These are phyloP conservation scores for Champsocephalus esox DNA, from an alignment of 2,797 vertebrate species.

Conservation along the genomic window DNA sequence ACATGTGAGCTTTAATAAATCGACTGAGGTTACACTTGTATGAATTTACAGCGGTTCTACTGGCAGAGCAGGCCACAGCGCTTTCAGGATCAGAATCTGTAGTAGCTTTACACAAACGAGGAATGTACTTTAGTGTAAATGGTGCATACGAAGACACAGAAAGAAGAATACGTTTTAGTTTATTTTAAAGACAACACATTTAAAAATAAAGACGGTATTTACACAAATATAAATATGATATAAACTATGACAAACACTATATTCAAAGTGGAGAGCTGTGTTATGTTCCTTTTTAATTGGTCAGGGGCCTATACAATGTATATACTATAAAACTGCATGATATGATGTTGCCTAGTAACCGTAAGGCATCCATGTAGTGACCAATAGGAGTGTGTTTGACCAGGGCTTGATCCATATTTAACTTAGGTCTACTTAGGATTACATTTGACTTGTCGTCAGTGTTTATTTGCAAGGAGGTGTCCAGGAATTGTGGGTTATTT, in stretches of 20 bases:
- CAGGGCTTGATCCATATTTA: background rate
- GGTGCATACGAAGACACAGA: no score
- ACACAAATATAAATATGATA: no score
- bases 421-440: no score
- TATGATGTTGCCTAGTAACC: slow-evolving; percentile 45
- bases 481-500: background rate
- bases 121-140: no score
- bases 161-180: no score
- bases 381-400: slow-evolving; percentile 14
- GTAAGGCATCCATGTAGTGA: slow-evolving; percentile 2
- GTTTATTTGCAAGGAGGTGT: background rate
- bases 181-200: no score
- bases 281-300: slow-evolving; percentile 15
- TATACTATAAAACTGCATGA: background rate
- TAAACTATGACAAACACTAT: no score
- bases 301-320: background rate
- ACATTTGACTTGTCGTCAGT: slow-evolving; percentile 12
- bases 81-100: no score
- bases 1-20: background rate
- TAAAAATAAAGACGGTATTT: no score
- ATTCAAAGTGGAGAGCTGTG: no score
- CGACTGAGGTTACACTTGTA: slow-evolving; percentile 19
- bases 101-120: no score
- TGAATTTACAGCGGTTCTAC: slow-evolving; percentile 18
- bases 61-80: no score